Conservation (phyloP, 2,888 invertebrate species). For the Pandemis cinnamomeana region DNA sequence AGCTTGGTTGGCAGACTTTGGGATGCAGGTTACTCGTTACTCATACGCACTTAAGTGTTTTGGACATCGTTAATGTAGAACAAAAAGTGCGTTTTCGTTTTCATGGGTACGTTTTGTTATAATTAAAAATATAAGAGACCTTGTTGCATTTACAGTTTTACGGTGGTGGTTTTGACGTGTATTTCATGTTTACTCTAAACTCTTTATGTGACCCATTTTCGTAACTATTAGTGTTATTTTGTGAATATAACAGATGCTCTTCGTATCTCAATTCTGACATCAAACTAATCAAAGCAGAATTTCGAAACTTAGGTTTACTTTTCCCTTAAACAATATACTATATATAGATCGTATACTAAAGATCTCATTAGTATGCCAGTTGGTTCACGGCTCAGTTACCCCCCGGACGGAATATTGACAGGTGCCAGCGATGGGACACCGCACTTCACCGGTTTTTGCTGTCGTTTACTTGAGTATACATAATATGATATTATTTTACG, state of each 20-base stretch:
- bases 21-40: not conserved
- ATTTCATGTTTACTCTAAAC: too few relatives aligned
- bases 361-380: constrained; percentile 21
- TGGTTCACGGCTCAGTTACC: not conserved
- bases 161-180: too few relatives aligned
- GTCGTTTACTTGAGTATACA: not conserved
- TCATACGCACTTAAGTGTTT: too few relatives aligned
- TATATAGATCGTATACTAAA: not conserved
- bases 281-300: not conserved
- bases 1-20: not conserved
- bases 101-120: too few relatives aligned
- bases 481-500: not conserved
- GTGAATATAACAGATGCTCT: too few relatives aligned
- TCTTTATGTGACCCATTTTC: too few relatives aligned
- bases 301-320: not conserved
- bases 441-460: not conserved
- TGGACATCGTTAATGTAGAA: too few relatives aligned
- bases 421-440: constrained; percentile 40
- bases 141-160: too few relatives aligned
- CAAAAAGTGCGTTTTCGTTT: too few relatives aligned
- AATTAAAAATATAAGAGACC: too few relatives aligned
- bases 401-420: constrained; percentile 45
- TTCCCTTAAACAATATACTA: not conserved
- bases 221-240: too few relatives aligned
- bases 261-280: not conserved